Conservation (phyloP, 2,888 invertebrate genomes). For the Celastrina argiolus region DNA sequence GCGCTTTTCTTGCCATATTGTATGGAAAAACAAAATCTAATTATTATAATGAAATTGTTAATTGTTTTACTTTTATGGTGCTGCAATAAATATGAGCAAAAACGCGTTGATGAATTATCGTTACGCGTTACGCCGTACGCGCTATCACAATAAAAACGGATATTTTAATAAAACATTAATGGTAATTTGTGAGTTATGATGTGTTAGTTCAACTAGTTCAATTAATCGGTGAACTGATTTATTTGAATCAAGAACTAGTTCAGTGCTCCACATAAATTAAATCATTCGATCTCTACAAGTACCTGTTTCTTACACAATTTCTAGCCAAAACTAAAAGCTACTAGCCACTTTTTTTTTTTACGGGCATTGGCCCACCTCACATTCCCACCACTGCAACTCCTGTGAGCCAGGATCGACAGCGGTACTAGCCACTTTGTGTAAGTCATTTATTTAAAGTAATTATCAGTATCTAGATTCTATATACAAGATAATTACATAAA, state of each 20-base stretch:
- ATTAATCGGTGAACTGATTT: neutral
- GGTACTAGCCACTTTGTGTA: too few relatives aligned
- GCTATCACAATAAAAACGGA: neutral
- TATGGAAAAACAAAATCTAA: neutral
- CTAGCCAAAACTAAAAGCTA: neutral
- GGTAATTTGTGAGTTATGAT: constrained; percentile 5
- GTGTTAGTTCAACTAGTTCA: neutral
- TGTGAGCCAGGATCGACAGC: too few relatives aligned
- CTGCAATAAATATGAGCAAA: neutral
- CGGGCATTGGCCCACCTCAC: too few relatives aligned
- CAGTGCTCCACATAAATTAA: neutral
- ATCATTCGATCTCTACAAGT: neutral
- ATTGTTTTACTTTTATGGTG: constrained; percentile 8
- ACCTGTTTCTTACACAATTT: neutral
- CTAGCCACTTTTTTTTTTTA: too few relatives aligned
- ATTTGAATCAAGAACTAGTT: neutral
- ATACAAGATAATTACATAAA: too few relatives aligned
- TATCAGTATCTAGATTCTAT: too few relatives aligned
- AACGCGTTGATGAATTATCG: constrained; percentile 5
- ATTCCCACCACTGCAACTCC: too few relatives aligned
- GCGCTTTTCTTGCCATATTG: neutral
- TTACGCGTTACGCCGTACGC: neutral
- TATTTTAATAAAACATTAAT: constrained; percentile 4
- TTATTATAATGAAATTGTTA: neutral
- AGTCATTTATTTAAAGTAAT: too few relatives aligned